Evolutionary conservation across 2,888 invertebrate genomes (phyloP), one percentile per base, ranked within the genome.

Genomic region (Drosophila helvetica): DNA sequence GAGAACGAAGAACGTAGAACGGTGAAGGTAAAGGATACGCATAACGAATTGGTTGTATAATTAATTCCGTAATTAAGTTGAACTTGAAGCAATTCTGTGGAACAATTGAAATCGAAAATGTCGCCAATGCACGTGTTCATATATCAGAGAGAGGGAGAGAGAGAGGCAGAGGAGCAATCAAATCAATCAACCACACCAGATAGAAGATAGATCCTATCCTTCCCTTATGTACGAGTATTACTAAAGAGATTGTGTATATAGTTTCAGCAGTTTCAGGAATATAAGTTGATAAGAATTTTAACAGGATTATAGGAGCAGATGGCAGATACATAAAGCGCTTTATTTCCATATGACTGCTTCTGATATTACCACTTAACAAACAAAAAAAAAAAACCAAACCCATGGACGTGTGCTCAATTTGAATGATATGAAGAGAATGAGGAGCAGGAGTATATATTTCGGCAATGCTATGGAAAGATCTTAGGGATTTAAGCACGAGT

Each of bases 1-100:
- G 58, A 57, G 52, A 17, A 51, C 38, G 51, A 59, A 12, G 56
- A 48, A 50, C 55, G 27, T 8, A 55, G 52, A 17, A 51, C 38
- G 46, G 61, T 10, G 56, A 46, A 52, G 19, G 33, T 12, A 67
- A 33, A 7, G n/a, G n/a, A 38, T 53, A 60, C 52, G 53, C 56
- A 73, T 47, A 50, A 67, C 68, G 63, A 77, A 89, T 84, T 84
- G 87, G 89, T 88, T 88, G 89, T 87, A 82, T 65, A 75, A 70
- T 55, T 73, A 46, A 56, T 33, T 27, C 56, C 66, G 70, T 61
- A 77, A 67, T 78, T 86, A 75, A 79, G 72, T 71, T 73, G 15
- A 38, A 60, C 53, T 42, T 62, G 65, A 66, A 69, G 53, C 71
- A 69, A 60, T 69, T 69, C 48, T 61, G 54, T 71, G 48, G 60